Base-by-base conservation (phyloP, 2,113 vertebrate species). In the Solea solea region DNA sequence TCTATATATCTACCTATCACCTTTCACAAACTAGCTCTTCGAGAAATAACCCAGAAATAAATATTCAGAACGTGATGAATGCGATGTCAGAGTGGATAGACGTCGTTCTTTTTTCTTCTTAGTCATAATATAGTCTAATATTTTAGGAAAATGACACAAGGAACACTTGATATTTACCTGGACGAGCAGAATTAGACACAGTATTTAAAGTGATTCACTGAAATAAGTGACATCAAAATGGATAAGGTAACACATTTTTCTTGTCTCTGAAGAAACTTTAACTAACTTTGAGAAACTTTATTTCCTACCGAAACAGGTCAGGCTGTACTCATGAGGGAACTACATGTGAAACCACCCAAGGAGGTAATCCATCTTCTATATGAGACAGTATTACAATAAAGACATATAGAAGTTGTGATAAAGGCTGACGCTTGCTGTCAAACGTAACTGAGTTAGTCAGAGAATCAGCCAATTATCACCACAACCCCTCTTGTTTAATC, bases 11-110 rank as follows among this genome's bases (percentile, higher is more conserved):
- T 21, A 21, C 21, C n/a, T n/a, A n/a, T n/a, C 28, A 34, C 28
- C 34, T 84, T 67, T 88, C 83, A 86, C 34, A 34, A 34, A 87
- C 86, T 86, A 85, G 72, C 72, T 84, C 70, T 72, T 68, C 74
- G 72, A 87, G 80, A 80, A 76, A 79, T 64, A 53, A 83, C 74
- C 40, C 52, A 16, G 58, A 64, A 65, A 44, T 61, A 76, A 67
- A 70, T 39, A 56, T 5, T 25, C 50, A 9, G 44, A 73, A 65
- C 53, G 44, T 59, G 74, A 80, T 21, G 45, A 71, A 71, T 55
- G 60, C 72, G 62, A 84, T 59, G 49, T n/a, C 55, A 66, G 72
- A 21, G 42, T 46, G 44, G 9, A 64, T 27, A 40, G 49, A 42
- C 5, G 34, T 27, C 27, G 1, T 68, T 64, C 49, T 86, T 55